These are phyloP conservation scores for Clinocottus analis DNA, from an alignment of 2,113 vertebrate species.

Conservation along the genomic window DNA sequence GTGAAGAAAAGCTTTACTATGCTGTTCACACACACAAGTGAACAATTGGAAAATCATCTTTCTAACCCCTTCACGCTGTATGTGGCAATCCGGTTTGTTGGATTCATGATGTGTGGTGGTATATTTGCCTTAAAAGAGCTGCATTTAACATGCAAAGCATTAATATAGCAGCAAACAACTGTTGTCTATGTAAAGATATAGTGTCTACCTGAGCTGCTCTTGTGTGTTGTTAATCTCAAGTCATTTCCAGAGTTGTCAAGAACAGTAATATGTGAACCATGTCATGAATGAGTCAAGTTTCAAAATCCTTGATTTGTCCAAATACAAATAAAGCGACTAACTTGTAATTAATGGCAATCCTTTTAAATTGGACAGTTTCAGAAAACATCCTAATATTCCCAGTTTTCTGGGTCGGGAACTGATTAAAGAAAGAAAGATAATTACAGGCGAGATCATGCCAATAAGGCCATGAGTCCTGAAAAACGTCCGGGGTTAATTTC, in stretches of 20 bases:
- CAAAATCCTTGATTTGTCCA: background rate
- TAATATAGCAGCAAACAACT: background rate
- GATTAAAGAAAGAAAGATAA: background rate
- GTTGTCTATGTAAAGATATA: background rate
- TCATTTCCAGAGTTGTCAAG: background rate
- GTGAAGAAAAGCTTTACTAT: slow-evolving; percentile 27
- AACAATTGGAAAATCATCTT: background rate
- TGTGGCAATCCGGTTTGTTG: background rate
- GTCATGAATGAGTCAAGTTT: background rate
- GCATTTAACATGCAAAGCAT: background rate
- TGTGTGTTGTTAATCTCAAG: background rate
- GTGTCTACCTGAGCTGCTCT: background rate
- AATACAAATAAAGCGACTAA: background rate
- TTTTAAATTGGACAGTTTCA: background rate
- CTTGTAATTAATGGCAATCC: background rate
- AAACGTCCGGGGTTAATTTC: background rate
- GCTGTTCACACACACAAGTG: background rate
- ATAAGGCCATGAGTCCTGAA: no score
- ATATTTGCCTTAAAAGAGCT: background rate
- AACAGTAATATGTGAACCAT: background rate
- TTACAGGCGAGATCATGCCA: background rate
- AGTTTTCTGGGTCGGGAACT: background rate
- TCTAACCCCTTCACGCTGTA: background rate
- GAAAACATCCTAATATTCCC: no score
- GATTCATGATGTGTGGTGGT: background rate